phyloP scores from a whole-genome alignment of 2,113 vertebrate genomes.

The Dascyllus trimaculatus region DNA sequence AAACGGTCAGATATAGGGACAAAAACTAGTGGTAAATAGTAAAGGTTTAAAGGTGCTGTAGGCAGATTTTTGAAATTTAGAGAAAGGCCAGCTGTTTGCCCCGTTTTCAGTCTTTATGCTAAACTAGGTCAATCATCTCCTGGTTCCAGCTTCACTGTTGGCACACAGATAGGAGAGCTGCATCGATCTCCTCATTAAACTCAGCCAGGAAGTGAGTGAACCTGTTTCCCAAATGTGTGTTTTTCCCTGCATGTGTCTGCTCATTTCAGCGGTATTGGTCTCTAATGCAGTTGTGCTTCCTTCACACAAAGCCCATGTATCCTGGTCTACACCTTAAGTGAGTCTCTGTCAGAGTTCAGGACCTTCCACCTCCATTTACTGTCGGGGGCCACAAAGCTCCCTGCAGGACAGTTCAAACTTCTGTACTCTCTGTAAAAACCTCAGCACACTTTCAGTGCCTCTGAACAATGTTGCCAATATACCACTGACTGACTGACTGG shows the following conservation, averaged over 20 bases:
- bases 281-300: background rate
- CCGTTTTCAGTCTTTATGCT: background rate
- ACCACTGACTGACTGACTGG: constrained; percentile 57
- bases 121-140: background rate
- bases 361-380: constrained; percentile 4
- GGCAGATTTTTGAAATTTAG: background rate
- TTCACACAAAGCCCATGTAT: constrained; percentile 26
- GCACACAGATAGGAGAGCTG: background rate
- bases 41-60: no score
- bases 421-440: constrained; percentile 56
- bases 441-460: constrained; percentile 75
- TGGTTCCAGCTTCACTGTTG: background rate
- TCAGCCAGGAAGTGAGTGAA: background rate
- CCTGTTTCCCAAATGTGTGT: background rate
- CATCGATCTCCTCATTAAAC: background rate
- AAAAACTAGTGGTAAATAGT: background rate
- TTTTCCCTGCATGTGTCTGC: background rate
- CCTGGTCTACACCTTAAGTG: constrained; percentile 36
- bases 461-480: constrained; percentile 70
- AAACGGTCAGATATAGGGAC: background rate
- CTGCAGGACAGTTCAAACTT: constrained; percentile 33
- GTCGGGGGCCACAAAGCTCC: constrained; percentile 39
- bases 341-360: constrained; percentile 42
- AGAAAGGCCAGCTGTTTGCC: background rate
- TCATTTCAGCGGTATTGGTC: background rate